Conservation (phyloP, 2,113 vertebrate species). For the Alouatta palliata region DNA sequence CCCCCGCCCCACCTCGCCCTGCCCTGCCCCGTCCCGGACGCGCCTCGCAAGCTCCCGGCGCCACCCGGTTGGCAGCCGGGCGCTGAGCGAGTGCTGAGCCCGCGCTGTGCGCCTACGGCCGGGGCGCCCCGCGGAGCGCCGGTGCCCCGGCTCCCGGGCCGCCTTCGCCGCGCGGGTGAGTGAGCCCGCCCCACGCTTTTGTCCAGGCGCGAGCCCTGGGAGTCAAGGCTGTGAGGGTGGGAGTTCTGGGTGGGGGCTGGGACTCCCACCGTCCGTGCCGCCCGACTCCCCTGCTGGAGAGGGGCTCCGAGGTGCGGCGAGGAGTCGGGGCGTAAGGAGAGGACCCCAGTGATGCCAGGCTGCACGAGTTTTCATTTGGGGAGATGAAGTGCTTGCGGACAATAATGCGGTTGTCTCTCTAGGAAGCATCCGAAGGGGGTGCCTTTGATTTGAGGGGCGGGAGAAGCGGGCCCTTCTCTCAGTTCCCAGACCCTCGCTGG, state of each 20-base stretch:
- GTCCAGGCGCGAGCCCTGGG: constrained; percentile 36
- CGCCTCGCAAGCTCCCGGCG: neutral
- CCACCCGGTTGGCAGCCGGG: neutral
- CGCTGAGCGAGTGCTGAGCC: neutral
- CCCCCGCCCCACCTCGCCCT: too few species aligned
- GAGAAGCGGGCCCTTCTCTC: neutral
- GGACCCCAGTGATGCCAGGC: neutral
- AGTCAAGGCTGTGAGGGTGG: neutral
- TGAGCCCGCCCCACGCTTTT: constrained; percentile 65
- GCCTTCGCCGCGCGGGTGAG: constrained; percentile 63
- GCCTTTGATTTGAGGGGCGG: neutral
- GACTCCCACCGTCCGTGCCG: neutral
- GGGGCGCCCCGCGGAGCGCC: neutral
- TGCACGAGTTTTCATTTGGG: neutral
- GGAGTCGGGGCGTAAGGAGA: neutral
- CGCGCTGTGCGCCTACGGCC: neutral
- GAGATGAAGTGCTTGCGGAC: neutral
- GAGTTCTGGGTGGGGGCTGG: neutral
- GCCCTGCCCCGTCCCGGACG: neutral
- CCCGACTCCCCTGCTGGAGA: neutral
- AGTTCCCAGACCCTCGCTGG: neutral
- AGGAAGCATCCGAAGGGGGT: neutral
- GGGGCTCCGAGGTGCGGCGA: neutral
- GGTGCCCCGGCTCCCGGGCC: neutral
- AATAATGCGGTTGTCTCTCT: neutral